Conservation (phyloP, 2,113 vertebrate species). For the Hydrolagus affinis region DNA sequence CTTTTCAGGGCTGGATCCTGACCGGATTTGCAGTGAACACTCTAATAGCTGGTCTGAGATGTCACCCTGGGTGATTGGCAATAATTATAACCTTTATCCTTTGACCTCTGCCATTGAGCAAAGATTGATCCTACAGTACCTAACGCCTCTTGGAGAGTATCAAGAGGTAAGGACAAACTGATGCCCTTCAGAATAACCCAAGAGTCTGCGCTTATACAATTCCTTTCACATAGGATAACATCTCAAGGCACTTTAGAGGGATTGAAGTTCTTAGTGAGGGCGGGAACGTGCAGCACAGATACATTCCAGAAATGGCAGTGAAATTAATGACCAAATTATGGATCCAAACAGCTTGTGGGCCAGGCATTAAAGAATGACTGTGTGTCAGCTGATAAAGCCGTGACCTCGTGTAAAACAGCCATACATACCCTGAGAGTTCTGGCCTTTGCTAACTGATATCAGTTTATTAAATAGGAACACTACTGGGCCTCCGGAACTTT, state of each 20-base stretch:
- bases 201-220: too few relatives aligned
- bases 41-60: slow-evolving; percentile 99
- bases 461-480: background rate
- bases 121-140: slow-evolving; percentile 90
- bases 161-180: slow-evolving; percentile 74
- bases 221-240: too few relatives aligned
- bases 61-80: slow-evolving; percentile 97
- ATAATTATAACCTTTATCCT: slow-evolving; percentile 87
- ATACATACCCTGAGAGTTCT: background rate
- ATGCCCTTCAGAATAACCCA: too few relatives aligned
- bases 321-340: too few relatives aligned
- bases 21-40: slow-evolving; percentile 81
- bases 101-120: slow-evolving; percentile 92
- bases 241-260: too few relatives aligned
- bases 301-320: too few relatives aligned
- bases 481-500: background rate
- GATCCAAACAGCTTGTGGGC: too few relatives aligned
- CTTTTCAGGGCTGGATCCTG: slow-evolving; percentile 76
- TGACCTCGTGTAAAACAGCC: background rate
- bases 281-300: too few relatives aligned
- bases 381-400: too few relatives aligned
- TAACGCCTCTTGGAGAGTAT: slow-evolving; percentile 93
- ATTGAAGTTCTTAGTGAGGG: too few relatives aligned
- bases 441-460: background rate
- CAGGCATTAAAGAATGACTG: too few relatives aligned